A percentile compares a stretch with the other conserved stretches of the same genome.
Conservation (phyloP, 2,888 invertebrate genomes). For the Rhingia rostrata region DNA sequence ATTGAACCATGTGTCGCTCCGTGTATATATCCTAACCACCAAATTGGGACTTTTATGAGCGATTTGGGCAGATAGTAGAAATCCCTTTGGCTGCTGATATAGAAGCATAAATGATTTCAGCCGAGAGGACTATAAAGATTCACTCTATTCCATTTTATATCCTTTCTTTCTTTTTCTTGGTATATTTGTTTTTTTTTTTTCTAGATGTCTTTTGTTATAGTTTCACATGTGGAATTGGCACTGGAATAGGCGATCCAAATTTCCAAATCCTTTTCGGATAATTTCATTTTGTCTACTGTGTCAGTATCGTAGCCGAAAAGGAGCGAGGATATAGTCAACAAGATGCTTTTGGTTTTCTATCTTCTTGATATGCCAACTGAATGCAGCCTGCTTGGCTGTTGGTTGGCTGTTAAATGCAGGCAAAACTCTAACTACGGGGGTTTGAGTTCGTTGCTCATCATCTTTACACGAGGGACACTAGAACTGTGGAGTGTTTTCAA, state of each 20-base stretch:
- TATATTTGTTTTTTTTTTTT: neutral
- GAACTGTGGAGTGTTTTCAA: slow-evolving; percentile 28
- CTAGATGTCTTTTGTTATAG: slow-evolving; percentile 11
- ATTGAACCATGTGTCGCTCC: slow-evolving; percentile 16
- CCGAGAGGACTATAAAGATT: slow-evolving; percentile 65
- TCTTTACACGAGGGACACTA: slow-evolving; percentile 48
- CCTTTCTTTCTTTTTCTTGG: slow-evolving; percentile 35
- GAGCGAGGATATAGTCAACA: slow-evolving; percentile 36
- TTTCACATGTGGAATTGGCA: neutral
- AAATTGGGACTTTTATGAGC: slow-evolving; percentile 52
- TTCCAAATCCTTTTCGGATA: slow-evolving; percentile 46
- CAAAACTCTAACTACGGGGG: slow-evolving; percentile 19
- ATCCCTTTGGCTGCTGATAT: slow-evolving; percentile 47
- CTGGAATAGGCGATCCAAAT: neutral
- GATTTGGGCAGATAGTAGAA: slow-evolving; percentile 31
- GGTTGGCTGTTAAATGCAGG: slow-evolving; percentile 38
- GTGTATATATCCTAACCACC: slow-evolving; percentile 4
- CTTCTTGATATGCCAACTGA: slow-evolving; percentile 61
- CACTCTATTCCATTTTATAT: slow-evolving; percentile 48
- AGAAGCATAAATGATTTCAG: slow-evolving; percentile 65
- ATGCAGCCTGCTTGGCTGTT: slow-evolving; percentile 31
- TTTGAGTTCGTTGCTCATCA: slow-evolving; percentile 37
- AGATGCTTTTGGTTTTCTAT: slow-evolving; percentile 26
- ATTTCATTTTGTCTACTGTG: slow-evolving; percentile 57
- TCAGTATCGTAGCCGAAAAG: neutral